A percentile compares a stretch with the other conserved stretches of the same genome.
Evolutionary conservation across 2,113 vertebrate genomes (phyloP).

Genomic region (Cyprinodon variegatus): DNA sequence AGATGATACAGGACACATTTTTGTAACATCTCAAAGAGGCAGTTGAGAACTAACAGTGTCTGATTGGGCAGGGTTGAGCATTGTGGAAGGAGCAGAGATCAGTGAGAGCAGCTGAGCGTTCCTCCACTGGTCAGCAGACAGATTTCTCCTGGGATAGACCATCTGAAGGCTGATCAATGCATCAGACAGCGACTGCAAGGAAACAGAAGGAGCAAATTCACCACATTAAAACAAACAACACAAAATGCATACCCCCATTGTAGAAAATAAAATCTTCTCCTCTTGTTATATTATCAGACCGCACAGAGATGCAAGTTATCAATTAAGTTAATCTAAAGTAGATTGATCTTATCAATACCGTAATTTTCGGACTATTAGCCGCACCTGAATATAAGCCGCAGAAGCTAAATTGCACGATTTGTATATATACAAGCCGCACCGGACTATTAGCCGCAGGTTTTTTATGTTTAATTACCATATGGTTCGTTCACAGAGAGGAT

Average conservation of each 20-base stretch:
- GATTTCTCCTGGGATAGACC: constrained; percentile 96
- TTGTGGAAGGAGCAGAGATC: constrained; percentile 97
- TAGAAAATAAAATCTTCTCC: background rate
- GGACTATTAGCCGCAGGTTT: no score
- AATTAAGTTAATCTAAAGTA: no score
- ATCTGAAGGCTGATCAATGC: constrained; percentile 96
- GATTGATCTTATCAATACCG: no score
- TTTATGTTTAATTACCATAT: no score
- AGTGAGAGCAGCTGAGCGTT: constrained; percentile 97
- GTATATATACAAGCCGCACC: no score
- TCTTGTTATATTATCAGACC: background rate
- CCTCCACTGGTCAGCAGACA: constrained; percentile 98
- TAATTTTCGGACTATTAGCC: no score
- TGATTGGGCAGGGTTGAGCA: constrained; percentile 98
- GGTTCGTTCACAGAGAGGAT: no score
- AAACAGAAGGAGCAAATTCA: background rate
- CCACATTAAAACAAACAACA: background rate
- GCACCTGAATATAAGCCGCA: no score
- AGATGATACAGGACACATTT: background rate
- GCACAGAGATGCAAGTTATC: no score
- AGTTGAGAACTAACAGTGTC: constrained; percentile 81
- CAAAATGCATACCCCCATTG: background rate
- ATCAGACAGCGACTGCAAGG: constrained; percentile 91
- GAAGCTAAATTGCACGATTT: no score
- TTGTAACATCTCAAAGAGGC: background rate